Evolutionary conservation across 2,113 vertebrate genomes (phyloP), one percentile per base, ranked within the genome.

Genomic region (Pipa parva): DNA sequence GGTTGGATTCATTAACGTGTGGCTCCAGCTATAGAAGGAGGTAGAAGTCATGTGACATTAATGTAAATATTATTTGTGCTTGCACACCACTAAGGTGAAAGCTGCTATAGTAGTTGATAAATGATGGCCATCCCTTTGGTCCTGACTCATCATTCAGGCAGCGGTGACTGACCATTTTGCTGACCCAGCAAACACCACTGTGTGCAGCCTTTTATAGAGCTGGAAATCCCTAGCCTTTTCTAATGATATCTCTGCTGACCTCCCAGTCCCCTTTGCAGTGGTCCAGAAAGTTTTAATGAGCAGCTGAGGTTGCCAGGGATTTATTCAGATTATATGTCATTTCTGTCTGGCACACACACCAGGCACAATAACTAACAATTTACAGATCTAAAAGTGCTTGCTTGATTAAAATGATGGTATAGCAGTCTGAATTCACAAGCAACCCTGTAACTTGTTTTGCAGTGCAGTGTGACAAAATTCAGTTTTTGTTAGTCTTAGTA

Each of bases 151-250:
- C 37, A 31, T 39, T 59, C 55, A 68, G 64, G 63, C 63, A 20
- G 63, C 21, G 29, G 45, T 21, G 29, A 59, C 29, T 18, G 64
- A 37, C 27, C 15, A 31, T 4, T 59, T 68, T 59, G 64, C 64
- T 68, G 55, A 68, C 45, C 64, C 45, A 39, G 64, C 64, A 36
- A 22, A 50, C 55, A 59, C 29, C 64, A 59, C 13, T 42, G n/a
- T 51, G 18, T 49, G 45, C 56, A 51, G 55, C 64, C 64, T 68
- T 68, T 68, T 68, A 68, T 68, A 68, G 64, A 46, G 63, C 63
- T 25, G 26, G 45, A 54, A 26, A 37, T 29, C 31, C 28, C 59
- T 56, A 11, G 55, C 55, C 45, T n/a, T 27, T 68, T 68, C 64
- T 68, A 68, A 28, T 56, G 52, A 68, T 59, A 59, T 59, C 55